phyloP scores from a whole-genome alignment of 2,797 vertebrate genomes.

The Vireo griseus region DNA sequence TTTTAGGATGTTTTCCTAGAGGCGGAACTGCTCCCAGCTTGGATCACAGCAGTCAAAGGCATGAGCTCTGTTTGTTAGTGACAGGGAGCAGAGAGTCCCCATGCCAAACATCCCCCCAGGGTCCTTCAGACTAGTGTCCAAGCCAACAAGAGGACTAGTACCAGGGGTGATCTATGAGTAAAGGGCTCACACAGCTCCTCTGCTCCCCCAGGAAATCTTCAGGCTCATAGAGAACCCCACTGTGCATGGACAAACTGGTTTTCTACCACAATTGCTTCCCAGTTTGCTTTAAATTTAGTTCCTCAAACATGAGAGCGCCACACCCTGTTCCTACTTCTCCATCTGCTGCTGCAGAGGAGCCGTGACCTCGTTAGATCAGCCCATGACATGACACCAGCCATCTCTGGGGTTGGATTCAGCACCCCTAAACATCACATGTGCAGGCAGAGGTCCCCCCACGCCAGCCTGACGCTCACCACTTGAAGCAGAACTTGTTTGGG shows the following conservation, averaged over 20 bases:
- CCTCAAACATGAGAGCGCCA: not conserved
- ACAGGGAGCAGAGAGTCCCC: not conserved
- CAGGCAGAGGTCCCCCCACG: rapidly evolving
- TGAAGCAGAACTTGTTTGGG: not conserved
- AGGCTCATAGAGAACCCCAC: not conserved
- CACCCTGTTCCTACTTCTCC: not conserved
- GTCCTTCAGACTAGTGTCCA: not conserved
- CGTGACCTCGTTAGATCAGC: rapidly evolving
- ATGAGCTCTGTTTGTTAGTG: not conserved
- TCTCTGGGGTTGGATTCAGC: not conserved
- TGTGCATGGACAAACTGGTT: rapidly evolving
- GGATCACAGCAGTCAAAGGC: not conserved
- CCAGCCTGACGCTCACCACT: rapidly evolving
- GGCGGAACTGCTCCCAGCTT: not conserved
- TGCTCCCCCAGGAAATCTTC: not conserved
- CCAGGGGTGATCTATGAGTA: rapidly evolving
- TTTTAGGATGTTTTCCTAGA: not conserved
- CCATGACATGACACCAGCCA: rapidly evolving
- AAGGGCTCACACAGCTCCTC: not conserved
- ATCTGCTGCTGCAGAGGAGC: not conserved
- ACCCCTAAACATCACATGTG: rapidly evolving
- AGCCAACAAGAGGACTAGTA: not conserved
- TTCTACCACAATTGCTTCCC: not conserved
- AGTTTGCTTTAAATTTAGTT: not conserved
- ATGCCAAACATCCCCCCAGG: rapidly evolving